Base-by-base conservation (phyloP, 2,113 vertebrate genomes). In the Percopsis transmontana region DNA sequence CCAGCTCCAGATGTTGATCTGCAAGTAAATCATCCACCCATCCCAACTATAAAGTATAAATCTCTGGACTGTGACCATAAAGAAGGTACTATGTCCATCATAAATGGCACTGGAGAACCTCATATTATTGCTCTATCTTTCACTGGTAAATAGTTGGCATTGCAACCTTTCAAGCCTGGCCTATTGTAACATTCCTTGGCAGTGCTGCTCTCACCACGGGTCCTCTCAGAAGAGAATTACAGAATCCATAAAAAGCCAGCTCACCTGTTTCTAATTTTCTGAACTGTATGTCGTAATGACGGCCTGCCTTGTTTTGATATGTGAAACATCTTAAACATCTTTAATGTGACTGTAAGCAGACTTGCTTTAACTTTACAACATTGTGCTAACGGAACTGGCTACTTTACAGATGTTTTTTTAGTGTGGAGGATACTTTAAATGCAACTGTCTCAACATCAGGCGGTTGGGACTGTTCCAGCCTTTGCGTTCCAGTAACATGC, bases 1-100 rank as follows among this genome's bases (percentile, higher is more conserved):
- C 70, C 69, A 83, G 77, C 83, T 88, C 80, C 91, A 94, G 91
- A 91, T 92, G 91, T 86, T 19, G 24, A 13, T 65, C 52, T 38
- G 33, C 3, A 33, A 66, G 59, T 58, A 61, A 72, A 82, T 69
- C 40, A 66, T 72, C 47, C 45, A 44, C 40, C 23, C 13, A 2
- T 8, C n/a, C n/a, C n/a, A n/a, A 69, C 56, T 62, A 62, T 58
- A 40, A 7, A 33, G 20, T 62, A 67, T 68, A 75, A 73, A 79
- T 73, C 59, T 76, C 55, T 67, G 24, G 45, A 59, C 39, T 21
- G 62, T 67, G 52, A 41, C 67, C 19, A 6, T 78, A 84, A 72
- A 55, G 20, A 15, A 13, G 3, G 8, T 2, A 70, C 11, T 70
- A 10, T 63, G 80, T 81, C 66, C 76, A 42, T 80, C 85, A 70